Evolutionary conservation across 2,113 vertebrate genomes (phyloP).

Genomic region (Epinephelus moara): DNA sequence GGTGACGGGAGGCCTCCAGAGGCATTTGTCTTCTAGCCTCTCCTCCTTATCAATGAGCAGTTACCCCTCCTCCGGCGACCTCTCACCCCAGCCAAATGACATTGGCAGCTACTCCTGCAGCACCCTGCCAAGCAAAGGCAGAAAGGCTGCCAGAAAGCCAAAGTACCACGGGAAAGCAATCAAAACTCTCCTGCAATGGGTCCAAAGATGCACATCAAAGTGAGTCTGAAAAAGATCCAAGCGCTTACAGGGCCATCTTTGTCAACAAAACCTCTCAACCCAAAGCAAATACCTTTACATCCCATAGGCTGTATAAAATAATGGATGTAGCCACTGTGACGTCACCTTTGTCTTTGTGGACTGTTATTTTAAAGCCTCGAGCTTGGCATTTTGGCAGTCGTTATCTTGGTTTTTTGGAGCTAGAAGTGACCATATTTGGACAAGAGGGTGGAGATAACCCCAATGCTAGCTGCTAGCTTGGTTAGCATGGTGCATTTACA

Average conservation of each 20-base stretch:
- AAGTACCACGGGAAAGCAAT: conserved; percentile 91
- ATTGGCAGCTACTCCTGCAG: conserved; percentile 79
- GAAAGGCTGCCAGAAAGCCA: conserved; percentile 78
- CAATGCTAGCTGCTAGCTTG: too few species aligned
- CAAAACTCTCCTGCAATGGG: conserved; percentile 90
- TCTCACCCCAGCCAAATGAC: conserved; percentile 72
- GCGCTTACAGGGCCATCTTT: neutral
- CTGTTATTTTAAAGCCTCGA: too few species aligned
- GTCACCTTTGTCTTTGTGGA: too few species aligned
- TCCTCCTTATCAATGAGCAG: conserved; percentile 87
- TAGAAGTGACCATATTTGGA: too few species aligned
- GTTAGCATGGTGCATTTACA: too few species aligned
- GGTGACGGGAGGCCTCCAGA: conserved; percentile 89
- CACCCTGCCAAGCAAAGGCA: conserved; percentile 84
- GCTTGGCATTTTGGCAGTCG: too few species aligned
- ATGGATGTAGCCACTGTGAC: too few species aligned
- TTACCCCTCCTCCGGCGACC: conserved; percentile 74
- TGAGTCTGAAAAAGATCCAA: conserved; percentile 74
- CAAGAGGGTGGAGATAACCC: too few species aligned
- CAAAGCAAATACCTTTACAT: neutral
- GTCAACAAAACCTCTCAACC: neutral
- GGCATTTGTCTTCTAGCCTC: conserved; percentile 87
- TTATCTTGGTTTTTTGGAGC: too few species aligned
- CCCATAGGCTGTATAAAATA: too few species aligned
- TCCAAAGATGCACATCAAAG: conserved; percentile 91